phyloP scores from a whole-genome alignment of 2,888 invertebrate genomes.

The Drosophila quasianomalipes region DNA sequence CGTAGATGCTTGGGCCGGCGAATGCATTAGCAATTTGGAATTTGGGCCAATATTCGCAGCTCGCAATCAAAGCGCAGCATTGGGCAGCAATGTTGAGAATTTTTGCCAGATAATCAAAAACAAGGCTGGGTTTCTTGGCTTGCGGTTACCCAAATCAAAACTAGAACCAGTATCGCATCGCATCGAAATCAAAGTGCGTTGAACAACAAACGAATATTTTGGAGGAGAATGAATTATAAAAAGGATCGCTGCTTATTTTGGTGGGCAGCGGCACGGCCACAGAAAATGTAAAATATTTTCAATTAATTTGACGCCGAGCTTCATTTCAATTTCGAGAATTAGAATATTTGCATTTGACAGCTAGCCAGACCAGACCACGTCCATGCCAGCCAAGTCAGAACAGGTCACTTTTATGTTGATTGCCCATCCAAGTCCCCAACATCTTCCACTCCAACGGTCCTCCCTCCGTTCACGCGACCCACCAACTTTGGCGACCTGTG shows the following conservation, averaged over 20 bases:
- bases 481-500: constrained; percentile 21
- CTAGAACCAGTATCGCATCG: constrained; percentile 2
- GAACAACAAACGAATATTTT: constrained; percentile 57
- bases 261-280: constrained; percentile 31
- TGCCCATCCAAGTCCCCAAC: constrained; percentile 42
- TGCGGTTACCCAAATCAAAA: constrained; percentile 55
- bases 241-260: constrained; percentile 48
- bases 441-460: constrained; percentile 46
- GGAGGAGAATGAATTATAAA: constrained; percentile 20
- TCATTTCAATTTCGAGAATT: constrained; percentile 68
- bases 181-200: constrained; percentile 48
- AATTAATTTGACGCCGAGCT: constrained; percentile 68
- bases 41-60: constrained; percentile 32
- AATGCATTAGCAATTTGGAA: constrained; percentile 36
- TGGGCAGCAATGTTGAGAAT: constrained; percentile 56
- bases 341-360: constrained; percentile 69
- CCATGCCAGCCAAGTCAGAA: not conserved
- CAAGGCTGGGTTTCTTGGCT: constrained; percentile 40
- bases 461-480: constrained; percentile 1
- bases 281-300: constrained; percentile 76
- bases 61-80: constrained; percentile 40
- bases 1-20: constrained; percentile 1
- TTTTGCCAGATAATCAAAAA: constrained; percentile 37
- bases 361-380: constrained; percentile 2
- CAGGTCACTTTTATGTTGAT: constrained; percentile 59